These are phyloP conservation scores for Hydriomena furcata DNA, from an alignment of 2,888 invertebrate species.

Conservation along the genomic window DNA sequence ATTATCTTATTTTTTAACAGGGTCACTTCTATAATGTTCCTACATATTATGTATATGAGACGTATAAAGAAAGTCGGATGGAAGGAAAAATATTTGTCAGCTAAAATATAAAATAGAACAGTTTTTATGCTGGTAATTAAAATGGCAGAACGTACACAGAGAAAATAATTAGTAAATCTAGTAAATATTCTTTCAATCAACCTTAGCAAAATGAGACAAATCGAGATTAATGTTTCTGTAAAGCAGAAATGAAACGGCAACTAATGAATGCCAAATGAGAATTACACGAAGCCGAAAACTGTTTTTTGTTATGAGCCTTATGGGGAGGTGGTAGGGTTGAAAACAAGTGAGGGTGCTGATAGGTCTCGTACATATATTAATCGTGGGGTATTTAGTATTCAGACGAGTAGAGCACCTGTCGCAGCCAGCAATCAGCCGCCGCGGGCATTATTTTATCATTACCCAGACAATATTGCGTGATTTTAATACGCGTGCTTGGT, in stretches of 20 bases:
- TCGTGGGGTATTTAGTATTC: slow-evolving; percentile 58
- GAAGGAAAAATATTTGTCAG: too few relatives aligned
- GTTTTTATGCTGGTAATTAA: too few relatives aligned
- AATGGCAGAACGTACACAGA: too few relatives aligned
- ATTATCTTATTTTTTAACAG: too few relatives aligned
- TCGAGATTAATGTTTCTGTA: slow-evolving; percentile 37
- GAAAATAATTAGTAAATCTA: too few relatives aligned
- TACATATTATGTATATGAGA: too few relatives aligned
- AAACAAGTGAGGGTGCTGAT: slow-evolving; percentile 9
- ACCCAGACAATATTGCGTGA: slow-evolving; percentile 60
- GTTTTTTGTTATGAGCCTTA: slow-evolving; percentile 20
- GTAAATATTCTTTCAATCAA: slow-evolving; percentile 1
- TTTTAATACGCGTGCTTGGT: slow-evolving; percentile 52
- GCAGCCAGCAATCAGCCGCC: slow-evolving; percentile 58
- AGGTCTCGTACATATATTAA: slow-evolving; percentile 37
- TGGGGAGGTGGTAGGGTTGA: slow-evolving; percentile 5
- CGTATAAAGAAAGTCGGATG: too few relatives aligned
- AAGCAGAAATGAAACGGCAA: slow-evolving; percentile 49
- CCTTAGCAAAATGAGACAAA: slow-evolving; percentile 24
- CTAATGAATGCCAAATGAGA: slow-evolving; percentile 54
- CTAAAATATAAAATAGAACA: too few relatives aligned
- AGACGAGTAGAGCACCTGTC: slow-evolving; percentile 59
- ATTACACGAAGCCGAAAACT: slow-evolving; percentile 22
- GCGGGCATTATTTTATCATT: slow-evolving; percentile 65
- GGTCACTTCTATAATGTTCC: too few relatives aligned